Percentiles rank a stretch among this genome's conserved stretches.
Evolutionary conservation across 2,888 invertebrate species (phyloP).

Genomic region (Dolichomitus sp.): DNA sequence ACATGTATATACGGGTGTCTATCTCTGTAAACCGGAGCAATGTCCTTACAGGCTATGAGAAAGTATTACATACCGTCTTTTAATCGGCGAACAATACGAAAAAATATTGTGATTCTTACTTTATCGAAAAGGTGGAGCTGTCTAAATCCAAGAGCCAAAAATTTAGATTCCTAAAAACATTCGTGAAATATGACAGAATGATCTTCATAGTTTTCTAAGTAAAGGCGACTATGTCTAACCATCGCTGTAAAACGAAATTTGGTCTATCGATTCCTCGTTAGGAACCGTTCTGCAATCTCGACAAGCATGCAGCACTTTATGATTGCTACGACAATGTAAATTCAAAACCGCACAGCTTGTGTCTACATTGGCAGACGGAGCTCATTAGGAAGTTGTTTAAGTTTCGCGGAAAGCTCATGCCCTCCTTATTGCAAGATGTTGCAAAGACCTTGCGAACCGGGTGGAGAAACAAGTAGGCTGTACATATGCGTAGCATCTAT

Average conservation of each 20-base stretch:
- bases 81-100: constrained; percentile 18
- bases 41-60: constrained; percentile 6
- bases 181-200: neutral
- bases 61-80: constrained; percentile 16
- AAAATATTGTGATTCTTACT: neutral
- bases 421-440: constrained; percentile 33
- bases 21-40: constrained; percentile 46
- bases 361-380: constrained; percentile 13
- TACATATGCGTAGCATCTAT: constrained; percentile 48
- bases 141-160: neutral
- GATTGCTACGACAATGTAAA: constrained; percentile 23
- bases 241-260: neutral
- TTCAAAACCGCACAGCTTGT: neutral
- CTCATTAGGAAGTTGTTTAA: constrained; percentile 62
- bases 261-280: neutral
- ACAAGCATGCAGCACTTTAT: neutral
- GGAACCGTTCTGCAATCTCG: neutral
- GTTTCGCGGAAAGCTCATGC: constrained; percentile 50
- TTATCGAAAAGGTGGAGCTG: neutral
- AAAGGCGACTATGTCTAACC: neutral
- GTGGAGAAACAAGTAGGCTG: constrained; percentile 36
- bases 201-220: neutral
- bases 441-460: constrained; percentile 22
- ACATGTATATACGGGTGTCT: constrained; percentile 31
- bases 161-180: neutral